phyloP scores from a whole-genome alignment of 1,140 invertebrate genomes.

The Atta cephalotes region DNA sequence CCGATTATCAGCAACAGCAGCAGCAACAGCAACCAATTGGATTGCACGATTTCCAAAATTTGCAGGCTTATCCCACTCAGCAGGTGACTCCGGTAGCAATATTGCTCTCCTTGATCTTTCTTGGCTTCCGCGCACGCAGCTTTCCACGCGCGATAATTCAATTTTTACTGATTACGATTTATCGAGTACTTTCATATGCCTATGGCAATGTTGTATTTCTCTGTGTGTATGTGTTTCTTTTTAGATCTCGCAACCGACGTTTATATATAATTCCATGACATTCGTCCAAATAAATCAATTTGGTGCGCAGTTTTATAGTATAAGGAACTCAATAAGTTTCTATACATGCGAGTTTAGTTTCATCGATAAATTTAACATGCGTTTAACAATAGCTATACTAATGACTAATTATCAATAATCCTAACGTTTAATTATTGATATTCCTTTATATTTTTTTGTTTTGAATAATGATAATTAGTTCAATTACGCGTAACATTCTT shows the following conservation, averaged over 20 bases:
- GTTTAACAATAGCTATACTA: slow-evolving; percentile 17
- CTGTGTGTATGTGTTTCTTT: slow-evolving; percentile 67
- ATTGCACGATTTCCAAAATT: slow-evolving; percentile 80
- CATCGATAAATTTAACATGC: background rate
- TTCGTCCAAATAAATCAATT: slow-evolving; percentile 78
- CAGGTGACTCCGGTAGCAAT: slow-evolving; percentile 78
- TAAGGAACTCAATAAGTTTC: slow-evolving; percentile 71
- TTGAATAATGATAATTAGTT: background rate
- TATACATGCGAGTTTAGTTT: background rate
- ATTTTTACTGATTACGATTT: background rate
- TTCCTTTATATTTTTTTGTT: background rate
- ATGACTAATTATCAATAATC: background rate
- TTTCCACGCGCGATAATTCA: background rate
- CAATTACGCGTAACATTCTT: background rate
- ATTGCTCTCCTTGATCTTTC: background rate
- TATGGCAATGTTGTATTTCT: slow-evolving; percentile 38
- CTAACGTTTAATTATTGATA: background rate
- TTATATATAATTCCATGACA: slow-evolving; percentile 75
- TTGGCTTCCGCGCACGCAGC: background rate
- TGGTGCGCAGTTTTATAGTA: slow-evolving; percentile 75
- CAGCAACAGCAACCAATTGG: slow-evolving; percentile 58
- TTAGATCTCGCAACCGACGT: slow-evolving; percentile 73
- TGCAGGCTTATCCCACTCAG: slow-evolving; percentile 80
- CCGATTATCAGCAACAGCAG: slow-evolving; percentile 75
- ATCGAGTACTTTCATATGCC: slow-evolving; percentile 1